Conservation (phyloP, 2,113 vertebrate species). For the Sprattus sprattus region DNA sequence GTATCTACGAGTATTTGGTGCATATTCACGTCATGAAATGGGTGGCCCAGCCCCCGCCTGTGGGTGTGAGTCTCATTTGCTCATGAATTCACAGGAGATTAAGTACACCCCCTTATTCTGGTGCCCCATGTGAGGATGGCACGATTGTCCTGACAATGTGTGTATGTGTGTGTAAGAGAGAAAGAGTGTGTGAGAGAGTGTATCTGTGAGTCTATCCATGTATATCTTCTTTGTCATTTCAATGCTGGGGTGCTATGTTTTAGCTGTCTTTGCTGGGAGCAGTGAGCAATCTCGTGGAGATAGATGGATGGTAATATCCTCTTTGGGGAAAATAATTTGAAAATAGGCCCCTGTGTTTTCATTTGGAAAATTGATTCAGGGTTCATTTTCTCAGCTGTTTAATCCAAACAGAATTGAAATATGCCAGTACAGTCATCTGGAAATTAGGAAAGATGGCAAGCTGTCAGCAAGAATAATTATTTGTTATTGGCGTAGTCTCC, state of each 20-base stretch:
- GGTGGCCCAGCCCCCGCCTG: background rate
- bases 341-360: constrained; percentile 45
- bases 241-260: background rate
- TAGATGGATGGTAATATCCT: constrained; percentile 41
- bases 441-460: constrained; percentile 52
- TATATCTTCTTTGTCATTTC: background rate
- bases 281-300: constrained; percentile 30
- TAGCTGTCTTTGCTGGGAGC: constrained; percentile 28
- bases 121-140: no score
- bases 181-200: background rate
- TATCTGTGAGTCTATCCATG: background rate
- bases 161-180: background rate
- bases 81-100: no score
- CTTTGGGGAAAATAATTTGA: constrained; percentile 31
- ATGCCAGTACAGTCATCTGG: constrained; percentile 40
- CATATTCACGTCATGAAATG: no score
- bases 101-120: no score
- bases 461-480: constrained; percentile 52
- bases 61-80: background rate
- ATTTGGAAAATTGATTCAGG: constrained; percentile 52
- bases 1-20: no score
- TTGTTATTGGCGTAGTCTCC: constrained; percentile 42
- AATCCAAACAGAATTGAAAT: constrained; percentile 53
- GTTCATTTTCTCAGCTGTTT: constrained; percentile 49
- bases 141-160: background rate